Base-by-base conservation (phyloP, 2,113 vertebrate species). In the Thunnus maccoyii region DNA sequence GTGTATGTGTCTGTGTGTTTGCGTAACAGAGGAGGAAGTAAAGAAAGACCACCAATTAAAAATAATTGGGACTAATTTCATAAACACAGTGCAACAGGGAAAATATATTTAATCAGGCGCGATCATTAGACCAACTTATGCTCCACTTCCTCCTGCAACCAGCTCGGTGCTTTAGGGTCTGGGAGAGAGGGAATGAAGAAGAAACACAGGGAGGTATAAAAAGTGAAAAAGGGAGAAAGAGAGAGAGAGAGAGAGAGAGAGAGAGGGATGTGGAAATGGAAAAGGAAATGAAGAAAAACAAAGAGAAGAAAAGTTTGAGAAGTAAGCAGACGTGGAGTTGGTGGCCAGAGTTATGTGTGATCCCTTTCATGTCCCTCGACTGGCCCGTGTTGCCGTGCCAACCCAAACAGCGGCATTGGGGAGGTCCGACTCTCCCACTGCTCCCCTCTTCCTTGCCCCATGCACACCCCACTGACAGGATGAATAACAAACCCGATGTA, bases 41-140 rank as follows among this genome's bases (percentile, higher is more conserved):
- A 86, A 85, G 78, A 80, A 87, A 88, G 64, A 66, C 54, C 73
- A 71, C 82, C 84, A 94, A 94, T 94, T 94, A 94, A 92, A 94
- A 93, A 90, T 93, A 94, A 94, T 93, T 93, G 83, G 74, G 80
- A 76, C 78, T 92, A 92, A 93, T 94, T 93, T 92, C 81, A 91
- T 90, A 85, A 90, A 88, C 79, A 83, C 63, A 87, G 80, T 22
- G 64, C 77, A 90, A 86, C 80, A 78, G 61, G 89, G 87, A 80
- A 82, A 82, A 92, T 78, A 86, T 87, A 90, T 83, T 91, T 92
- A 92, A 93, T 92, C 90, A 93, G 75, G 76, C 83, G 55, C 72
- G 50, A 89, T 90, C 85, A 90, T 91, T 79, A 85, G 64, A 78
- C 65, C 17, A 80, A 85, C 84, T 89, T 87, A 72, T 84, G 87